phyloP scores from a whole-genome alignment of 1,140 invertebrate species.

The Cherax destructor region DNA sequence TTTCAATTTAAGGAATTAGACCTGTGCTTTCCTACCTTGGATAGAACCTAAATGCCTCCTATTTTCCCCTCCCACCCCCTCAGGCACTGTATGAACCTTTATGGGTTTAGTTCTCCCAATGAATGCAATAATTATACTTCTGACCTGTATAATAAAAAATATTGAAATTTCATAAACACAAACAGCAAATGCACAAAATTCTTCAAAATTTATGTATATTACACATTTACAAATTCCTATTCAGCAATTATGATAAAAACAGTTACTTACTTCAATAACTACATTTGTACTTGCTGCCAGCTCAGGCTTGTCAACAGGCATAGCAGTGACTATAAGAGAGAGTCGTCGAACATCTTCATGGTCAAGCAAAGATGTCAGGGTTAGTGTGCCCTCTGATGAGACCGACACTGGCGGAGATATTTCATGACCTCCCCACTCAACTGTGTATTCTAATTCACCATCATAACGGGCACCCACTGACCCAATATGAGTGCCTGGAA shows the following conservation, averaged over 20 bases:
- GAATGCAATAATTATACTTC: too few relatives aligned
- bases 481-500: slow-evolving; percentile 64
- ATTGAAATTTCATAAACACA: too few relatives aligned
- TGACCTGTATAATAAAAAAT: too few relatives aligned
- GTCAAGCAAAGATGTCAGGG: slow-evolving; percentile 90
- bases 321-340: slow-evolving; percentile 90
- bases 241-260: not conserved
- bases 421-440: slow-evolving; percentile 82
- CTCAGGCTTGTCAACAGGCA: slow-evolving; percentile 89
- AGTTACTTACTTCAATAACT: slow-evolving; percentile 60
- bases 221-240: not conserved
- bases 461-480: slow-evolving; percentile 67
- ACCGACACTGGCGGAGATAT: slow-evolving; percentile 92
- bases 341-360: slow-evolving; percentile 89
- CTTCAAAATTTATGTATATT: not conserved
- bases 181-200: too few relatives aligned
- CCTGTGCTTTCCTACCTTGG: too few relatives aligned
- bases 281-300: slow-evolving; percentile 81
- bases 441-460: slow-evolving; percentile 61
- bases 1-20: too few relatives aligned
- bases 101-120: too few relatives aligned
- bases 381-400: slow-evolving; percentile 88
- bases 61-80: too few relatives aligned
- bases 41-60: too few relatives aligned
- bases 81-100: too few relatives aligned